A percentile compares a stretch with the other conserved stretches of the same genome.
phyloP scores from a whole-genome alignment of 2,113 vertebrate species.

The Scomber scombrus region DNA sequence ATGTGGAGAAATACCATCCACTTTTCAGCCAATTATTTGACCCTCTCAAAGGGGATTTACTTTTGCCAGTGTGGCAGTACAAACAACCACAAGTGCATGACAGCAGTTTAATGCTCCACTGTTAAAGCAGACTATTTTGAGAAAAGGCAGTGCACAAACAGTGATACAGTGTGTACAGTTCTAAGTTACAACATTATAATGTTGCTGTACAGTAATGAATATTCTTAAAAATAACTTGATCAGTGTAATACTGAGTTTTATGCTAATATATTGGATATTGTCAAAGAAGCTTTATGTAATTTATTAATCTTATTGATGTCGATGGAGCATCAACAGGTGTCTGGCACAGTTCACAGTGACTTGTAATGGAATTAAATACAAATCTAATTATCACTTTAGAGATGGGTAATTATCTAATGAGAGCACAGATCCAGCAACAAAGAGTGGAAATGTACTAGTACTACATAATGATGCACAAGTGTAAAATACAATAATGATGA shows the following conservation, averaged over 20 bases:
- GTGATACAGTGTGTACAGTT: constrained; percentile 16
- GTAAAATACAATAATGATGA: constrained; percentile 14
- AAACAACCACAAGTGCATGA: constrained; percentile 7
- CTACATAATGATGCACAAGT: neutral
- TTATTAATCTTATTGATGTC: constrained; percentile 16
- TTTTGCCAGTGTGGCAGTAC: constrained; percentile 10
- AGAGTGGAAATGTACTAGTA: neutral
- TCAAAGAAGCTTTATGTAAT: constrained; percentile 9
- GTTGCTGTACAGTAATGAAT: constrained; percentile 18
- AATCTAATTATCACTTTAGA: constrained; percentile 15
- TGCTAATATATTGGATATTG: constrained; percentile 16
- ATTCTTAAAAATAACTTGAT: constrained; percentile 25
- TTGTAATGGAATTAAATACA: neutral
- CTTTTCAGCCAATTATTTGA: constrained; percentile 48
- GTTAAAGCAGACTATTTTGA: constrained; percentile 27
- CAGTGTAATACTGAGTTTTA: neutral
- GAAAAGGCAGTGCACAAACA: constrained; percentile 32
- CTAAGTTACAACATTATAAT: neutral
- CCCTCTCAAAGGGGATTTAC: constrained; percentile 23
- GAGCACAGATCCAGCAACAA: neutral
- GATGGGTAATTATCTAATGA: constrained; percentile 30
- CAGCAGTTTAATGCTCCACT: constrained; percentile 9
- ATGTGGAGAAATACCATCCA: constrained; percentile 27
- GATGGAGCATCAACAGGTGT: constrained; percentile 2
- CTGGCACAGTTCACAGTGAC: neutral